Base-by-base conservation (phyloP, 2,888 invertebrate genomes). In the Phasia obesa region DNA sequence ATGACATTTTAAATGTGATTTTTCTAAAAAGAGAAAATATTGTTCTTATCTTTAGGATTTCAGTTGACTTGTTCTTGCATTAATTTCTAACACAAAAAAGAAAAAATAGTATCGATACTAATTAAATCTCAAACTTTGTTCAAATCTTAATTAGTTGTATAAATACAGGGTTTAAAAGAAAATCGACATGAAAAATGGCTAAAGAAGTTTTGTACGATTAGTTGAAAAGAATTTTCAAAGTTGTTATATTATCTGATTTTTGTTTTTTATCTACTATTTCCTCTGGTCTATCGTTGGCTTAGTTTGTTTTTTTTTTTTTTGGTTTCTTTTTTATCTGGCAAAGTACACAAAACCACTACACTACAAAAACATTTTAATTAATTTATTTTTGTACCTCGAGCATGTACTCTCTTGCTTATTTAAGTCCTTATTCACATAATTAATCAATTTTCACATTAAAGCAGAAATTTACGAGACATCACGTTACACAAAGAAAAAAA, bases 81-180 rank as follows among this genome's bases (percentile, higher is more conserved):
- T 57, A 23, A 23, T 15, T 38, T 65, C 11, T 27, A 6, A 51
- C 27, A 60, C 21, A 44, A 64, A 35, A 51, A 76, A 4, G 53
- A 51, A 76, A 4, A 60, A 76, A 51, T 49, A 21, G 60, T 69
- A 76, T 76, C 76, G 44, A 64, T 74, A 62, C 69, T 69, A 77
- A 81, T 81, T 81, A 77, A 73, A 77, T 77, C 60, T 38, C 19
- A 42, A 62, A 73, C 67, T 71, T 73, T 57, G 57, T 73, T 31
- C 42, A 64, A 73, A 31, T 77, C 71, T 42, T 77, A 73, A 77
- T 81, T 81, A 81, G 73, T 60, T 77, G 81, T 55, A 44, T 77
- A 81, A 81, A 81, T 67, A 76, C 4, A 44, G 21, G 25, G 44
- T 73, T 49, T 9, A 60, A 70, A 2, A 25, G 17, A 38, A 35